Percentiles rank a stretch among this genome's conserved stretches.
These are phyloP conservation scores for Sander lucioperca DNA, from an alignment of 2,113 vertebrate genomes.

Conservation along the genomic window DNA sequence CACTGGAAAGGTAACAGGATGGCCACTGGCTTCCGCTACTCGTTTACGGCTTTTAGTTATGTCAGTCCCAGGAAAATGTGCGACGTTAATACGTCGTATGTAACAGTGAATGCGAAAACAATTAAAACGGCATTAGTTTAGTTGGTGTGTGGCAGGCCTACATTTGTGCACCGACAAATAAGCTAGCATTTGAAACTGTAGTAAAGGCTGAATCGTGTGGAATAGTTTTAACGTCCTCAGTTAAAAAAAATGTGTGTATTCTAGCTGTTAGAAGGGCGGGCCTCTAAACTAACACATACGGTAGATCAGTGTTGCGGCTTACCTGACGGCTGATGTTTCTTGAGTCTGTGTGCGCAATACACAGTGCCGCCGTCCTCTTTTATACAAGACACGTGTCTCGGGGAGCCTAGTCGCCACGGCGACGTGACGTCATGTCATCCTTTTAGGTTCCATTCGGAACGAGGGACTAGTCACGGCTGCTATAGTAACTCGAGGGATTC, in stretches of 20 bases:
- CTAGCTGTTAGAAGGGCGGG: accelerated
- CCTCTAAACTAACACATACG: too few relatives aligned
- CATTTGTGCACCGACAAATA: background rate
- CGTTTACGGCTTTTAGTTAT: background rate
- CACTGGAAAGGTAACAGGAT: too few relatives aligned
- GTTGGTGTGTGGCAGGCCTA: background rate
- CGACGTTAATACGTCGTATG: background rate
- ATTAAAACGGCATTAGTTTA: background rate
- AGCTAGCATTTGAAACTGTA: background rate
- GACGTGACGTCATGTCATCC: conserved; percentile 81
- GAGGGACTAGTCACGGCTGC: conserved; percentile 67
- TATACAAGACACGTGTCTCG: conserved; percentile 79
- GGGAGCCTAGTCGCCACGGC: conserved; percentile 71
- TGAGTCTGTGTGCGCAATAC: conserved; percentile 60
- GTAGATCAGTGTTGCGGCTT: background rate
- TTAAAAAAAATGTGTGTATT: accelerated
- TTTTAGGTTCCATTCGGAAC: conserved; percentile 65
- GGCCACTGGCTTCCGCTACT: background rate
- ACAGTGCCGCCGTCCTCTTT: conserved; percentile 48
- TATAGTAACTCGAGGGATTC: conserved; percentile 46
- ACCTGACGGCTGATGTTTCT: conserved; percentile 75
- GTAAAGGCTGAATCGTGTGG: background rate
- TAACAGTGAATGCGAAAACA: too few relatives aligned
- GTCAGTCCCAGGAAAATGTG: background rate
- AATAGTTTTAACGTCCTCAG: background rate